Base-by-base conservation (phyloP, 2,888 invertebrate species). In the Xestia rhomboidea region DNA sequence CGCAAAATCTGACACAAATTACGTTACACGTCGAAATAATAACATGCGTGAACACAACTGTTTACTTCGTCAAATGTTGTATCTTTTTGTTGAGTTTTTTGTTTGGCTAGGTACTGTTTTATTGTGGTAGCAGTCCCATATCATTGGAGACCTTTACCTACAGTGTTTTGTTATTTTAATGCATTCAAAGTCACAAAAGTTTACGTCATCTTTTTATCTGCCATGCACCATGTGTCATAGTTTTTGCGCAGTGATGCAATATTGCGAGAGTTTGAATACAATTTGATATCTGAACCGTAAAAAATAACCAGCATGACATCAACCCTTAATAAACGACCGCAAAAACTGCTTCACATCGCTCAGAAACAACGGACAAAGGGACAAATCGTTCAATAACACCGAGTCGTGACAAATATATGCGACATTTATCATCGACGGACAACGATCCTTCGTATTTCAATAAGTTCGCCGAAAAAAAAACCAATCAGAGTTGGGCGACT, bases 401-500 rank as follows among this genome's bases (percentile, higher is more conserved):
- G 38, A 84, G 51, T 76, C 68, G 76, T 89, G 89, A 91, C 89
- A 90, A 91, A 93, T 82, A 49, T 91, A 90, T 84, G 84, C 74
- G 73, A 81, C 82, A 88, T 92, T 87, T 88, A 88, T 93, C 89
- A 90, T 76, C 62, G 78, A 66, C 57, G 70, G 60, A 76, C 79
- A 75, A 70, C 75, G 74, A 85, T 87, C 84, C 79, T 73, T 71
- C 84, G 81, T 82, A 87, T 90, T 91, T 91, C 90, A 93, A 93
- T 93, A 92, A 91, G 77, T 82, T 84, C 46, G 71, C 62, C 82
- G 73, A 78, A 88, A 88, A 93, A 92, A 92, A 92, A 92, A 92
- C 91, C 91, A 93, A 90, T 89, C 87, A 73, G 77, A 85, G 81
- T 91, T 93, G 92, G 94, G 84, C 81, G 90, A 81, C 86, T 84